Percentiles rank a stretch among this genome's conserved stretches.
Evolutionary conservation across 2,888 invertebrate species (phyloP).

Genomic region (Keiferia lycopersicella): DNA sequence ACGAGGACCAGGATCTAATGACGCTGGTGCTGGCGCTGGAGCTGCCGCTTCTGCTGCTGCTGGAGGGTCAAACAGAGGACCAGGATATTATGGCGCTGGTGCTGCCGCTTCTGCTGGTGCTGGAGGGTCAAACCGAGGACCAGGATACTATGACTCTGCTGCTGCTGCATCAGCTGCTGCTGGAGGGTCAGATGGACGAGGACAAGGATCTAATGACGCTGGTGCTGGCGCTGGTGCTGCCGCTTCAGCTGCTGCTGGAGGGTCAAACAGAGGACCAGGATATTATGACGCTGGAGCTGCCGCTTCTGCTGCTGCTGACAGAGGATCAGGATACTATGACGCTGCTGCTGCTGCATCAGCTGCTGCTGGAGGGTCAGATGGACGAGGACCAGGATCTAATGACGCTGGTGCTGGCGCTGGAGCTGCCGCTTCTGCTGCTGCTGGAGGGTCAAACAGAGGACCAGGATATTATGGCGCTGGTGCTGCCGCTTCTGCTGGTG

Average conservation of each 20-base stretch:
- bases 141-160: too few species aligned
- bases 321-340: neutral
- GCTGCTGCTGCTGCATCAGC: too few species aligned
- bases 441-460: slow-evolving; percentile 7
- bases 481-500: too few species aligned
- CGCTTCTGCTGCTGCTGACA: too few species aligned
- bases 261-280: slow-evolving; percentile 17
- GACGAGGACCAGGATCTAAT: neutral
- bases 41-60: neutral
- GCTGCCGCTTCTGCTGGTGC: neutral
- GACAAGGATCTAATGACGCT: too few species aligned
- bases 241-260: too few species aligned
- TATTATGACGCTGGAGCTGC: neutral
- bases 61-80: neutral
- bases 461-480: too few species aligned
- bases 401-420: too few species aligned
- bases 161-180: too few species aligned
- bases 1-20: neutral
- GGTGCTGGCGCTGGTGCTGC: too few species aligned
- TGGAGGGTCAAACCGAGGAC: neutral
- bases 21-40: too few species aligned
- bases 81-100: neutral
- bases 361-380: neutral
- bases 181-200: slow-evolving; percentile 12
- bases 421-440: too few species aligned